Conservation (phyloP, 1,140 invertebrate species). For the Trachymyrmex cornetzi region DNA sequence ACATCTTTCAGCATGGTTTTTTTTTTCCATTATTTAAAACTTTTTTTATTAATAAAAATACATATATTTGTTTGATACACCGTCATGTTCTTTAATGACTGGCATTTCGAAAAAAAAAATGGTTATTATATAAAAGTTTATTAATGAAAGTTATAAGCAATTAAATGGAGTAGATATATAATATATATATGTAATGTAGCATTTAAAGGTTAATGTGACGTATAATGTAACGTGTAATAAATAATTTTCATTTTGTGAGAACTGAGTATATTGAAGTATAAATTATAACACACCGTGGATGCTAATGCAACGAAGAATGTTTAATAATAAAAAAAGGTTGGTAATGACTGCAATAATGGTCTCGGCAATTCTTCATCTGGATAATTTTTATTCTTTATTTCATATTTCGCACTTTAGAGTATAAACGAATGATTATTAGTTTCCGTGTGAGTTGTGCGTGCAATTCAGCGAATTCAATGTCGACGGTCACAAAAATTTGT, state of each 20-base stretch:
- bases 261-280: neutral
- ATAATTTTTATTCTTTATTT: neutral
- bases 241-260: neutral
- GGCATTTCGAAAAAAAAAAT: too few relatives aligned
- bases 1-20: too few relatives aligned
- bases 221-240: neutral
- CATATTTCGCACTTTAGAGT: neutral
- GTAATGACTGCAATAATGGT: neutral
- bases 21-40: too few relatives aligned
- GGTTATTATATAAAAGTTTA: too few relatives aligned
- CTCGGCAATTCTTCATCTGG: neutral
- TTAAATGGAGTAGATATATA: too few relatives aligned
- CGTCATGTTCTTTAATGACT: too few relatives aligned
- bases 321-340: neutral
- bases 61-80: too few relatives aligned
- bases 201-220: too few relatives aligned
- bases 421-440: conserved; percentile 45
- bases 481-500: conserved; percentile 26
- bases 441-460: neutral
- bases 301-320: neutral
- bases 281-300: neutral
- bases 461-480: conserved; percentile 20
- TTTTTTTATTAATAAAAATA: too few relatives aligned
- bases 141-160: too few relatives aligned
- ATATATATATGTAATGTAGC: too few relatives aligned